These are phyloP conservation scores for Papilio aristodemus DNA, from an alignment of 1,140 invertebrate species.

Conservation along the genomic window DNA sequence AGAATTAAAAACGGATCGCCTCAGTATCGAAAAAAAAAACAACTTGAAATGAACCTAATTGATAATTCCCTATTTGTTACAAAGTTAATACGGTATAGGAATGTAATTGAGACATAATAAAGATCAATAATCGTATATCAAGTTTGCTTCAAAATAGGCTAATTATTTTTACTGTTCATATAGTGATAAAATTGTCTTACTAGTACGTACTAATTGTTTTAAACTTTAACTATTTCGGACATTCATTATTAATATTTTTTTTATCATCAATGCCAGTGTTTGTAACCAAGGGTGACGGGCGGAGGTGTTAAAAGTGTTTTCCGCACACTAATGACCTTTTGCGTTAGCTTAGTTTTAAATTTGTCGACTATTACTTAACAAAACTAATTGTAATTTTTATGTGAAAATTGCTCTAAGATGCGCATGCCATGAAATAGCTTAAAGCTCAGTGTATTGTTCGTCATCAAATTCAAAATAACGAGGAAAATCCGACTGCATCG, in stretches of 20 bases:
- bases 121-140: no score
- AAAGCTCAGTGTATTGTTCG: no score
- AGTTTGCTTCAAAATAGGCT: no score
- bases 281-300: constrained; percentile 52
- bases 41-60: no score
- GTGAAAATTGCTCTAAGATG: neutral
- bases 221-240: neutral
- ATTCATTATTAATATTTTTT: neutral
- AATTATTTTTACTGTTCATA: no score
- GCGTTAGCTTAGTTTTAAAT: constrained; percentile 46
- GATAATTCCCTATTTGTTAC: no score
- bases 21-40: no score
- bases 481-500: no score
- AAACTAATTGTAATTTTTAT: constrained; percentile 12
- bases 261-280: constrained; percentile 23
- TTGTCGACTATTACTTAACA: constrained; percentile 29
- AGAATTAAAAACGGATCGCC: no score
- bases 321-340: constrained; percentile 70
- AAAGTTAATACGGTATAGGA: no score
- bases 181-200: neutral
- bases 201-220: neutral
- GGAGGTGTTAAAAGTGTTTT: constrained; percentile 58
- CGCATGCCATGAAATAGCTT: neutral
- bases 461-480: neutral
- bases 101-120: no score